These are phyloP conservation scores for Petaurus breviceps DNA, from an alignment of 2,113 vertebrate species.

Conservation along the genomic window DNA sequence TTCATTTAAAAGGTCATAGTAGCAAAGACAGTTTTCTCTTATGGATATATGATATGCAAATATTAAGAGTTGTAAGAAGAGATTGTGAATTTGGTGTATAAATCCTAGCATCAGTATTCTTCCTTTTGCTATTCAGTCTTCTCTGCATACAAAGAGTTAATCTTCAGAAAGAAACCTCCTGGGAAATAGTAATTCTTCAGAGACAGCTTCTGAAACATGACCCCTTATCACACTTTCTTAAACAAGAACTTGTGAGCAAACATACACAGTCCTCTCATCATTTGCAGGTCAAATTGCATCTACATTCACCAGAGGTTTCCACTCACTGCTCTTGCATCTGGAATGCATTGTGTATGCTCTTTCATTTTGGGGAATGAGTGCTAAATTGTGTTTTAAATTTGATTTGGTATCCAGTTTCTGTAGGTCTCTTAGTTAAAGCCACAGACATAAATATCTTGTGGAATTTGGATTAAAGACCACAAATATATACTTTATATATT, in stretches of 20 bases:
- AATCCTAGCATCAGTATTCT: constrained; percentile 15
- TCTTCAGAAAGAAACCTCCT: constrained; percentile 32
- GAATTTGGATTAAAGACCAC: constrained; percentile 46
- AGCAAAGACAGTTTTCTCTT: background rate
- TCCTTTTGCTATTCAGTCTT: constrained; percentile 16
- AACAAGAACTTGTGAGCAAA: constrained; percentile 23
- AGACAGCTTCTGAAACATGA: constrained; percentile 38
- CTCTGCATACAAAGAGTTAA: constrained; percentile 54
- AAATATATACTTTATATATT: constrained; percentile 26
- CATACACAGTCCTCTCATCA: background rate
- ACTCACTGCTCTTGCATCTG: constrained; percentile 49
- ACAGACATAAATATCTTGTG: constrained; percentile 43
- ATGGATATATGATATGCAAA: background rate
- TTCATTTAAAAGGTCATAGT: constrained; percentile 34
- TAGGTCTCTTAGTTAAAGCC: constrained; percentile 59
- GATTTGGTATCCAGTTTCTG: constrained; percentile 57
- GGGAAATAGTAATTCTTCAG: constrained; percentile 55
- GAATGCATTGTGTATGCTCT: constrained; percentile 59
- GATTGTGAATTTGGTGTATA: constrained; percentile 14
- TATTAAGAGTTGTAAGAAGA: constrained; percentile 38
- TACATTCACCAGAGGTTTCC: constrained; percentile 61
- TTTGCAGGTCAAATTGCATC: constrained; percentile 62
- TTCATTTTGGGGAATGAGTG: constrained; percentile 52
- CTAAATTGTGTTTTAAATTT: constrained; percentile 68
- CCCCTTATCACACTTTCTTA: constrained; percentile 15